These are phyloP conservation scores for Stegodyphus dumicola DNA, from an alignment of 1,140 invertebrate species.

Conservation along the genomic window DNA sequence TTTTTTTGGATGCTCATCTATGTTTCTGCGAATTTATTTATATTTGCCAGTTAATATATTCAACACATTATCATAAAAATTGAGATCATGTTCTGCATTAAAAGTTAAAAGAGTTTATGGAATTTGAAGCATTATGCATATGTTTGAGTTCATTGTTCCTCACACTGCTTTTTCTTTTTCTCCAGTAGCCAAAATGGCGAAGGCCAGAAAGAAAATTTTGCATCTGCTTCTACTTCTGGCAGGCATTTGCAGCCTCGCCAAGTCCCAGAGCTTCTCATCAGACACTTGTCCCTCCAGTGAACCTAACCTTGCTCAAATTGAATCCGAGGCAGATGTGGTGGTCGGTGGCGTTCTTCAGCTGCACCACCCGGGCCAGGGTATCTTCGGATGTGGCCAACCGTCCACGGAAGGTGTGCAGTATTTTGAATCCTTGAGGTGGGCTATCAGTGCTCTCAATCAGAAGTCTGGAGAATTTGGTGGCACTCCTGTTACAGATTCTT, in stretches of 20 bases:
- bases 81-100: too few species aligned
- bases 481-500: conserved; percentile 14
- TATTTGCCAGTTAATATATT: too few species aligned
- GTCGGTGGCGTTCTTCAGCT: conserved; percentile 46
- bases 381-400: conserved; percentile 52
- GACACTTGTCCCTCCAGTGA: conserved; percentile 25
- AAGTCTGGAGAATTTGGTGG: conserved; percentile 33
- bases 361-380: conserved; percentile 30
- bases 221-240: background rate
- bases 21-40: too few species aligned
- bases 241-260: background rate
- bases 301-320: conserved; percentile 3
- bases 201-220: conserved; percentile 4
- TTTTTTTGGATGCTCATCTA: too few species aligned
- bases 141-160: too few species aligned
- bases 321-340: conserved; percentile 44
- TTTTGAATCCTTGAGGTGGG: conserved; percentile 64
- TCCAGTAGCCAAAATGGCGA: conserved; percentile 2
- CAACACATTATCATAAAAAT: too few species aligned
- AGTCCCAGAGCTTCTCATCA: conserved; percentile 13
- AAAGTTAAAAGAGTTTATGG: too few species aligned
- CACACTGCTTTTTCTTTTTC: background rate
- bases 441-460: conserved; percentile 56
- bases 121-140: too few species aligned
- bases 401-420: conserved; percentile 63